Percentiles rank a stretch among this genome's conserved stretches.
Evolutionary conservation across 1,140 invertebrate species (phyloP).

Genomic region (Leptinotarsa lineolata): DNA sequence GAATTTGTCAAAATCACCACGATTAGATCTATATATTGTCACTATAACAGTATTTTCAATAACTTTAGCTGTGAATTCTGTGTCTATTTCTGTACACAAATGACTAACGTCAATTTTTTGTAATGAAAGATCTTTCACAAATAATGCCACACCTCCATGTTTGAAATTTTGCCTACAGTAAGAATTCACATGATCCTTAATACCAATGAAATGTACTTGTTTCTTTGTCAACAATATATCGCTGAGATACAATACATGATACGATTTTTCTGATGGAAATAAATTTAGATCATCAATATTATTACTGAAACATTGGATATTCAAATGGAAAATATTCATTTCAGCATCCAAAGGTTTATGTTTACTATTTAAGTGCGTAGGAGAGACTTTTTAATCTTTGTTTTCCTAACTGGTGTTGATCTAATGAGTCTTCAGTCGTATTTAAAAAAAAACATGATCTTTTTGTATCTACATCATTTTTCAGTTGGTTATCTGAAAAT

Average conservation of each 20-base stretch:
- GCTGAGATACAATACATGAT: background rate
- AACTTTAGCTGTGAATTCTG: background rate
- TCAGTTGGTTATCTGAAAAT: background rate
- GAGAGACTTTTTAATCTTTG: constrained; percentile 1
- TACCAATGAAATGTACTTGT: background rate
- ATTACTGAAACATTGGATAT: no score
- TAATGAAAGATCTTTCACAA: no score
- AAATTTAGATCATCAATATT: background rate
- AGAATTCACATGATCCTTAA: background rate
- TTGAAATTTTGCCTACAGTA: constrained; percentile 4
- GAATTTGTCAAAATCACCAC: no score
- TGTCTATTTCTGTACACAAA: background rate
- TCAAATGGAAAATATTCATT: no score
- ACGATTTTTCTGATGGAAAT: background rate
- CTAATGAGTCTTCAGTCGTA: constrained; percentile 5
- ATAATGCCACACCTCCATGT: background rate
- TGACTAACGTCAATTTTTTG: background rate
- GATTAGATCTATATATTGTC: no score
- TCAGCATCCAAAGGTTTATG: background rate
- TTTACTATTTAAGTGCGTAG: background rate
- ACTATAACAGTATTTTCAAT: no score
- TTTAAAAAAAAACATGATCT: background rate
- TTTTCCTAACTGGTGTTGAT: background rate
- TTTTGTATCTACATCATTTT: background rate
- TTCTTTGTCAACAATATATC: background rate